These are phyloP conservation scores for Synergus umbraculus DNA, from an alignment of 2,888 invertebrate species.

Conservation along the genomic window DNA sequence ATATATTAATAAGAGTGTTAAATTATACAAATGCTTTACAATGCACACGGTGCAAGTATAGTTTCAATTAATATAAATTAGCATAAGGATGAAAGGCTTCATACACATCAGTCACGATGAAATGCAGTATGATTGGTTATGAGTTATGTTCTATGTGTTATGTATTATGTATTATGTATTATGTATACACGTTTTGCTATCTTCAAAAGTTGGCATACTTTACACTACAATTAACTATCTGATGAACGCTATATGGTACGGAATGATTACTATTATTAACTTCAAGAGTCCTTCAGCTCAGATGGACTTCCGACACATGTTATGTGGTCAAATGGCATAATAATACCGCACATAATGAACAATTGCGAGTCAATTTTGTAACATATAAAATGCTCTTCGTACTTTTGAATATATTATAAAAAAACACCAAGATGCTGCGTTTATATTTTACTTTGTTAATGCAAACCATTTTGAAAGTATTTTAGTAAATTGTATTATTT, in stretches of 20 bases:
- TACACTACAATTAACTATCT: neutral
- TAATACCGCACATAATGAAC: neutral
- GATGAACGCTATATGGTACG: neutral
- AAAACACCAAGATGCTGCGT: no score
- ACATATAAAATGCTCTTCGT: no score
- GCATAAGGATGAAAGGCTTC: neutral
- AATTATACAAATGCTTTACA: neutral
- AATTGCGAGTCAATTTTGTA: neutral
- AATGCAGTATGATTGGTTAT: neutral
- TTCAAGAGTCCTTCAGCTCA: neutral
- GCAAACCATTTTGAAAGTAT: no score
- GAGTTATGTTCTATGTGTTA: neutral
- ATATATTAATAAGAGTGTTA: neutral
- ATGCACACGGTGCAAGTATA: neutral
- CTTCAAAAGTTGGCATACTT: neutral
- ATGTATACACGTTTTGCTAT: neutral
- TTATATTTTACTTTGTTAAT: no score
- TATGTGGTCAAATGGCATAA: neutral
- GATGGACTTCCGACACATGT: conserved; percentile 5
- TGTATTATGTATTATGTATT: neutral
- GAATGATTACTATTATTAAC: neutral
- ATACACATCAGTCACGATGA: neutral
- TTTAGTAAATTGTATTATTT: no score
- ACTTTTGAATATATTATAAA: no score
- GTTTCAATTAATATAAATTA: neutral